A percentile compares a stretch with the other conserved stretches of the same genome.
phyloP scores from a whole-genome alignment of 2,888 invertebrate genomes.

The Calliscelio sp. region DNA sequence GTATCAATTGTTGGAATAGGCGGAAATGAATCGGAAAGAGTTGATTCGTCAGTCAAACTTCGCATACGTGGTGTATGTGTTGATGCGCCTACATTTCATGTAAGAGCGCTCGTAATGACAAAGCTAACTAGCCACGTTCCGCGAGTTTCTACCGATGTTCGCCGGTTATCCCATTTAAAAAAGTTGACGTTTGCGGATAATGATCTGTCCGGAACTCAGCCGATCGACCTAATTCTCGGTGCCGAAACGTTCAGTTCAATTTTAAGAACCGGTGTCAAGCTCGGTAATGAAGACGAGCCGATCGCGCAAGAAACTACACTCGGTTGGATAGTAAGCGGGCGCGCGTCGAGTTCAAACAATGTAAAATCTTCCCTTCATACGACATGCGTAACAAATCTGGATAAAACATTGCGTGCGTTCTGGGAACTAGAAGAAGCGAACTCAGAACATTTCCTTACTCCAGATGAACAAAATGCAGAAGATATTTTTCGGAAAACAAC shows the following conservation, averaged over 20 bases:
- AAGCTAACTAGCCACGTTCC: not conserved
- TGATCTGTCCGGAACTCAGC: not conserved
- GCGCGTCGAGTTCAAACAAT: not conserved
- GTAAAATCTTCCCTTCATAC: not conserved
- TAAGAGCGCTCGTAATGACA: not conserved
- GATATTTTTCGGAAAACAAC: slow-evolving; percentile 9
- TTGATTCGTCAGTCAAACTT: not conserved
- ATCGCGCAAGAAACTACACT: not conserved
- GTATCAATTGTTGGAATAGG: not conserved
- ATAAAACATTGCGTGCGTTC: slow-evolving; percentile 29
- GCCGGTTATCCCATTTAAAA: not conserved
- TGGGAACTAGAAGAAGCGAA: slow-evolving; percentile 25
- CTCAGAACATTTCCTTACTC: not conserved
- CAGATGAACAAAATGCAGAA: slow-evolving; percentile 8
- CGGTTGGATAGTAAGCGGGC: not conserved
- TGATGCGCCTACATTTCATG: not conserved
- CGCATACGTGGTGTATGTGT: not conserved
- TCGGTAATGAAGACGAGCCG: not conserved
- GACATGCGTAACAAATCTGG: not conserved
- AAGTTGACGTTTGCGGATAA: not conserved
- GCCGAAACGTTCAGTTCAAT: not conserved
- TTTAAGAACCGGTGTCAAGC: not conserved
- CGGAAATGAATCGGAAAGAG: not conserved
- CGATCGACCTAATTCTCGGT: not conserved
- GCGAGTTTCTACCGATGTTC: too few species aligned